Evolutionary conservation across 2,888 invertebrate genomes (phyloP).

Genomic region (Notocelia uddmanniana): DNA sequence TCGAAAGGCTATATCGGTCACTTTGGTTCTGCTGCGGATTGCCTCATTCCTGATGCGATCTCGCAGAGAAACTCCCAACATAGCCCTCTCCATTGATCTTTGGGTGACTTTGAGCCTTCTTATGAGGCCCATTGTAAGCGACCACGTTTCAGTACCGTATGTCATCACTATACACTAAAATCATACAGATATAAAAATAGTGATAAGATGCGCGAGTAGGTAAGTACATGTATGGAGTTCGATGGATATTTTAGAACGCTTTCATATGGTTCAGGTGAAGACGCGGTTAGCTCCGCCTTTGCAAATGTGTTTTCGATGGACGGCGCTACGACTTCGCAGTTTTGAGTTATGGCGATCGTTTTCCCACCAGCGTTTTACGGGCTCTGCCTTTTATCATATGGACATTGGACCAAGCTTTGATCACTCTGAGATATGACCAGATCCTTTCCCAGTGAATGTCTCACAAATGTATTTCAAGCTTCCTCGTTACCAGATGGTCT

Average conservation of each 20-base stretch:
- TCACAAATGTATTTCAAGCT: not conserved
- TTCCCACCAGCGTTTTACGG: slow-evolving; percentile 37
- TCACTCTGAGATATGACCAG: slow-evolving; percentile 23
- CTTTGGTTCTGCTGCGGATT: too few relatives aligned
- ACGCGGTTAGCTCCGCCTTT: slow-evolving; percentile 15
- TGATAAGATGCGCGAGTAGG: not conserved
- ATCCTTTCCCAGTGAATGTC: slow-evolving; percentile 2
- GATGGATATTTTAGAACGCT: not conserved
- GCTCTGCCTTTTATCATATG: slow-evolving; percentile 39
- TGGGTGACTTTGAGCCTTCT: too few relatives aligned
- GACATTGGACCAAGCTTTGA: slow-evolving; percentile 34
- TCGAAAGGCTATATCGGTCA: too few relatives aligned
- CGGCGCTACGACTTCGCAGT: slow-evolving; percentile 26
- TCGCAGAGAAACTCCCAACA: too few relatives aligned
- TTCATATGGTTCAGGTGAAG: slow-evolving; percentile 9
- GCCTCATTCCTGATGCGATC: too few relatives aligned
- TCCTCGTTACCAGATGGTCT: slow-evolving; percentile 18
- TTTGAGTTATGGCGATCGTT: slow-evolving; percentile 41
- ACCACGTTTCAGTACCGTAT: too few relatives aligned
- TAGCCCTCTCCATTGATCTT: too few relatives aligned
- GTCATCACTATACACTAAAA: too few relatives aligned
- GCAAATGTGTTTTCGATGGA: slow-evolving; percentile 67
- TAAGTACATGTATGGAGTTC: not conserved
- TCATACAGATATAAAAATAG: not conserved
- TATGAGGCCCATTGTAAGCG: too few relatives aligned